A percentile compares a stretch with the other conserved stretches of the same genome.
phyloP scores from a whole-genome alignment of 2,113 vertebrate genomes.

The Stigmatopora nigra region DNA sequence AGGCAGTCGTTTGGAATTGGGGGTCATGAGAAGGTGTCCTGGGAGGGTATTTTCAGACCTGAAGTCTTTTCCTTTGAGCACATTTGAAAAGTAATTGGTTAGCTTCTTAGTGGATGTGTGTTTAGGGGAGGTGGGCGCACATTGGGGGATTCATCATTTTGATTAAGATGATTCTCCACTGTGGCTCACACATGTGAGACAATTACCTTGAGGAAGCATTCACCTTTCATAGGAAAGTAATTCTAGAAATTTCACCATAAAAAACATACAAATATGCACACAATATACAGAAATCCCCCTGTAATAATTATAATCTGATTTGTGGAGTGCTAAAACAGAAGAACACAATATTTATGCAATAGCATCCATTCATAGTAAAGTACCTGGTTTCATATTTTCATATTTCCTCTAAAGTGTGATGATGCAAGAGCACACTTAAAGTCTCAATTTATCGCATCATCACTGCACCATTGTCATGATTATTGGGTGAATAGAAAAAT shows the following conservation, averaged over 20 bases:
- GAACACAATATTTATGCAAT: too few relatives aligned
- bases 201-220: constrained; percentile 27
- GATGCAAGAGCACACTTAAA: constrained; percentile 8
- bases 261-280: background rate
- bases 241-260: background rate
- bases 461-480: background rate
- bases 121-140: constrained; percentile 8
- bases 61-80: constrained; percentile 23
- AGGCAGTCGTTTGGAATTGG: background rate
- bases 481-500: constrained; percentile 8
- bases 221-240: background rate
- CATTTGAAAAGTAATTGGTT: constrained; percentile 34
- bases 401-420: constrained; percentile 1
- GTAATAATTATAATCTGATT: background rate
- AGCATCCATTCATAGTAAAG: background rate
- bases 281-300: background rate
- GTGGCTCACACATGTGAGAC: constrained; percentile 58
- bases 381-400: background rate
- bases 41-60: background rate
- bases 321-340: background rate
- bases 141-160: constrained; percentile 48
- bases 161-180: constrained; percentile 54
- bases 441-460: background rate
- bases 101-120: constrained; percentile 5
- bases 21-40: background rate